Evolutionary conservation across 2,797 vertebrate genomes (phyloP).

Genomic region (Alcedo quadribrachys): DNA sequence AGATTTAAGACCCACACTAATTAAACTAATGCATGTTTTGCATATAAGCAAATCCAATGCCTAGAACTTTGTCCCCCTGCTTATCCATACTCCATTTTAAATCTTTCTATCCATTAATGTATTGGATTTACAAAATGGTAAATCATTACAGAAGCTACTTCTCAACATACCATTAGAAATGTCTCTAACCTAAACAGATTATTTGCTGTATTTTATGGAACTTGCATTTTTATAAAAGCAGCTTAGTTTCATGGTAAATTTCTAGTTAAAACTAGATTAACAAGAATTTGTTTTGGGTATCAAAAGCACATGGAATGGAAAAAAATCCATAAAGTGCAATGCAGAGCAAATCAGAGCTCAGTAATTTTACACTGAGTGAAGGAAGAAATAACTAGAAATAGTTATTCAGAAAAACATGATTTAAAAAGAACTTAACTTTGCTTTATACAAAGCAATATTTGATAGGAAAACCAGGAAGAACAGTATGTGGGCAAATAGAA

Average conservation of each 20-base stretch:
- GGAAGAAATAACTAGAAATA: not conserved
- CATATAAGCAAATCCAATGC: not conserved
- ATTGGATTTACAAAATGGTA: not conserved
- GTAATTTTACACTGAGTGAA: not conserved
- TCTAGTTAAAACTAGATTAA: slow-evolving; percentile 1
- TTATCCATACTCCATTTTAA: not conserved
- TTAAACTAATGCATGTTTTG: not conserved
- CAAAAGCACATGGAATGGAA: not conserved
- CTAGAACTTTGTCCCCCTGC: not conserved
- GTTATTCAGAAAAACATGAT: not conserved
- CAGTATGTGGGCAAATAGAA: not conserved
- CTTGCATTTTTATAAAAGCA: not conserved
- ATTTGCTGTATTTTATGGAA: not conserved
- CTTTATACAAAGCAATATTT: not conserved
- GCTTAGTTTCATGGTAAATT: not conserved
- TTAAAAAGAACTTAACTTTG: not conserved
- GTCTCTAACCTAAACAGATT: not conserved
- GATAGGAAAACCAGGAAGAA: not conserved
- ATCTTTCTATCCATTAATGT: not conserved
- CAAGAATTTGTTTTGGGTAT: not conserved
- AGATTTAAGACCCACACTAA: not conserved
- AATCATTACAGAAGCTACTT: not conserved
- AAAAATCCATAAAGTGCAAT: slow-evolving; percentile 5
- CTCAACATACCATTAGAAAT: not conserved
- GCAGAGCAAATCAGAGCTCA: slow-evolving; percentile 1